Base-by-base conservation (phyloP, 2,113 vertebrate genomes). In the Sceloporus undulatus region DNA sequence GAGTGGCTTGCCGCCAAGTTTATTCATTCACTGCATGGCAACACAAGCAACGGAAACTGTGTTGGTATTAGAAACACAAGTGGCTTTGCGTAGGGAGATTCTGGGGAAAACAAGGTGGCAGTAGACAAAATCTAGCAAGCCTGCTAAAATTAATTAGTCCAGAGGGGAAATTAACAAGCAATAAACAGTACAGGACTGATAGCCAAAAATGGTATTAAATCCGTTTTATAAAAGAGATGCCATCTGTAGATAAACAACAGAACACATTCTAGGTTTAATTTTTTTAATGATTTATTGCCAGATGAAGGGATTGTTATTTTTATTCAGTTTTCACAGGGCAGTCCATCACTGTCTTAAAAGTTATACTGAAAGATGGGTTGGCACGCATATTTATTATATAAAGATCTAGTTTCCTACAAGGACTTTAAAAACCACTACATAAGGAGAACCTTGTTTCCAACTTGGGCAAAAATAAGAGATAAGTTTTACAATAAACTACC, bases 171-270 rank as follows among this genome's bases (percentile, higher is more conserved):
- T 85, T 0, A 70, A 85, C 2, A 1, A 27, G 13, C 19, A 21
- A 34, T 4, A 52, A 68, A 34, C 2, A 6, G 42, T 38, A 76
- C 82, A 16, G 59, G 0, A 11, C 40, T n/a, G 34, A 65, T 21
- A 13, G 54, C 10, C 40, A 9, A 23, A 29, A 85, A 38, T 29
- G 8, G 76, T 87, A 88, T 40, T 13, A 2, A 14, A 11, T 56
- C 0, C 6, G 16, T 0, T 52, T 80, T 34, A 42, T n/a, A 65
- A 11, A 79, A 40, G 73, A 54, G 66, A 5, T 71, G 19, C 62
- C 34, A 54, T 34, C 52, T 0, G 18, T 52, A 79, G 84, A 23
- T 0, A 3, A 8, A 0, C 29, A 18, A 0, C 11, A 34, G 13
- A 9, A 73, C 56, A 38, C 10, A 18, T 19, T 2, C 25, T 18